Conservation (phyloP, 2,888 invertebrate genomes). For the Achlya flavicornis region DNA sequence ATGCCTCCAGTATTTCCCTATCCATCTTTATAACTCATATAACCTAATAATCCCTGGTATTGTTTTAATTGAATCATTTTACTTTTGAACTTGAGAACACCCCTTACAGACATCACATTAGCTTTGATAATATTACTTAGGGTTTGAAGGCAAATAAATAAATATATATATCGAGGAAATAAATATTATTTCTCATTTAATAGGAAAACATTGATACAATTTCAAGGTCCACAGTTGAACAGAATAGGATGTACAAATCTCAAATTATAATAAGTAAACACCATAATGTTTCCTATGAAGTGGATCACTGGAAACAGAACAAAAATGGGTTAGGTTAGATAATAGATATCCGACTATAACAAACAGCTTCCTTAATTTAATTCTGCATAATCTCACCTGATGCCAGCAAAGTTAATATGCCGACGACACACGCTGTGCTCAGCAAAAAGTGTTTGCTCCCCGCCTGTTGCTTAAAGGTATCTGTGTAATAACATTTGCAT, state of each 20-base stretch:
- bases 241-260: slow-evolving; percentile 36
- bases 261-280: slow-evolving; percentile 38
- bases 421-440: slow-evolving; percentile 28
- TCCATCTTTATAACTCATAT: too few relatives aligned
- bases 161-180: too few relatives aligned
- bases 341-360: too few relatives aligned
- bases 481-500: not conserved
- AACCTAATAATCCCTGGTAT: too few relatives aligned
- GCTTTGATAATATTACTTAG: too few relatives aligned
- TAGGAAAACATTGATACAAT: not conserved
- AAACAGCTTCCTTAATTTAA: too few relatives aligned
- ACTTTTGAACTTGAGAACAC: too few relatives aligned
- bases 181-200: not conserved
- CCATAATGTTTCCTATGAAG: slow-evolving; percentile 33
- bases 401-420: slow-evolving; percentile 27
- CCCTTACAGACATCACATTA: too few relatives aligned
- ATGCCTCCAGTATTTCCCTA: too few relatives aligned
- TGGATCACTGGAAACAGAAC: slow-evolving; percentile 16
- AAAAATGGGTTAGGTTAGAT: too few relatives aligned
- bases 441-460: not conserved
- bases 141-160: too few relatives aligned
- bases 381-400: not conserved
- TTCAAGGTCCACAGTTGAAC: slow-evolving; percentile 22
- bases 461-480: not conserved
- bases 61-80: too few relatives aligned